phyloP scores from a whole-genome alignment of 2,888 invertebrate genomes.

The Synergus japonicus region DNA sequence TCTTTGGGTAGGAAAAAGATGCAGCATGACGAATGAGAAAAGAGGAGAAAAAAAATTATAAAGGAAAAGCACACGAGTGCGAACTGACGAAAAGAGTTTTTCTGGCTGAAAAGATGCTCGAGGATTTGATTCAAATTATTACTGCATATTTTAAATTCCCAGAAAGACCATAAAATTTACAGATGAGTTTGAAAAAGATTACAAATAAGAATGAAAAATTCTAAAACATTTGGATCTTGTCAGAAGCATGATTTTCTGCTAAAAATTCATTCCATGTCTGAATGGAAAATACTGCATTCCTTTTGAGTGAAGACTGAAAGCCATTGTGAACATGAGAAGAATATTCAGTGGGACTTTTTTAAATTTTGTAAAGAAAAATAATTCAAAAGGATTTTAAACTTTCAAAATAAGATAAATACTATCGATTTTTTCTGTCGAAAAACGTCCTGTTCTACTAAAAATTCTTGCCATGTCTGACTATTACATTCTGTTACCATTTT shows the following conservation, averaged over 20 bases:
- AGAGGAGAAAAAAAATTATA: not conserved
- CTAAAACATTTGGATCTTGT: not conserved
- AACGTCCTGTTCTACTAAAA: slow-evolving; percentile 1
- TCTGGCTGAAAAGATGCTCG: not conserved
- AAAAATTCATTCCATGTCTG: not conserved
- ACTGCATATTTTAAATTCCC: not conserved
- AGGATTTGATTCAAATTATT: not conserved
- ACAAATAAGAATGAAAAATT: no score
- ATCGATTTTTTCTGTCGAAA: not conserved
- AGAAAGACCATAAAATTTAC: no score
- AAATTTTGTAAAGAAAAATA: not conserved
- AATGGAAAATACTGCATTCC: not conserved
- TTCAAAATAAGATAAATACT: not conserved
- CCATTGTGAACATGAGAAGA: not conserved
- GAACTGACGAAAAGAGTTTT: not conserved
- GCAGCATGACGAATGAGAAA: slow-evolving; percentile 27
- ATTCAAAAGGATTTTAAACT: not conserved
- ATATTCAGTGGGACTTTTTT: not conserved
- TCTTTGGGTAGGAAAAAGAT: not conserved
- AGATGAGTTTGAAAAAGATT: no score
- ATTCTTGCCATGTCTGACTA: not conserved
- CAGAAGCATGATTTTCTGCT: not conserved
- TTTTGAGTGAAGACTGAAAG: not conserved
- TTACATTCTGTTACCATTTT: slow-evolving; percentile 1
- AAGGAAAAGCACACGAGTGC: not conserved